Base-by-base conservation (phyloP, 2,888 invertebrate genomes). In the Lepidonotus clava region DNA sequence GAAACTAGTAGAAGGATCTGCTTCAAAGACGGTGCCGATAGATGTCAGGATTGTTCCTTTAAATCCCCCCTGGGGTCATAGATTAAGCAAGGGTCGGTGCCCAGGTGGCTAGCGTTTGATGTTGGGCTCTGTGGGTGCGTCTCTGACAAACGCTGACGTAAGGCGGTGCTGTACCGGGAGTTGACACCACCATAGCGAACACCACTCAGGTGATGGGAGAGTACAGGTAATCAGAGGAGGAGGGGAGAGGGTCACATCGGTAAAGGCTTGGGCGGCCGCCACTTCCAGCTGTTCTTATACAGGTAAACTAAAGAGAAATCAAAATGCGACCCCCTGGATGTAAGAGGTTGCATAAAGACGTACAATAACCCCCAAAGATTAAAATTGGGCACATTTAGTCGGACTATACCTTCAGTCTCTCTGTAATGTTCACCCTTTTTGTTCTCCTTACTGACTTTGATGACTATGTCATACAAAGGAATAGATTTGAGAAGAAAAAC, bases 161-260 rank as follows among this genome's bases (percentile, higher is more conserved):
- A 56, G 5, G 21, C 56, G 21, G 71, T 71, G 71, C 34, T 34
- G n/a, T 71, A 71, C 34, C 36, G 8, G 8, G 8, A 8, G 8
- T 18, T 11, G 46, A 46, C 38, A n/a, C 5, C 18, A 18, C 5
- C 71, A 36, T 71, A 38, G 71, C 38, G 71, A 24, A 34, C n/a
- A 38, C 34, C 71, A 21, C 71, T 34, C 38, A 21, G 71, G 71
- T 71, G 71, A 18, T 36, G 34, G 71, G 71, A 71, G 71, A 71
- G 71, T 71, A 38, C 21, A 71, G 71, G 36, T 36, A 71, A 34
- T 34, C 71, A 36, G 34, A 34, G 61, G 28, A 61, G 61, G 28
- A 61, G 11, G 28, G 14, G 2, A 18, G 24, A 61, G 61, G 61
- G 61, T 61, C 61, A 61, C 28, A 14, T 28, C 61, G 61, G 28